phyloP scores from a whole-genome alignment of 2,888 invertebrate genomes.

The Agriopis aurantiaria region DNA sequence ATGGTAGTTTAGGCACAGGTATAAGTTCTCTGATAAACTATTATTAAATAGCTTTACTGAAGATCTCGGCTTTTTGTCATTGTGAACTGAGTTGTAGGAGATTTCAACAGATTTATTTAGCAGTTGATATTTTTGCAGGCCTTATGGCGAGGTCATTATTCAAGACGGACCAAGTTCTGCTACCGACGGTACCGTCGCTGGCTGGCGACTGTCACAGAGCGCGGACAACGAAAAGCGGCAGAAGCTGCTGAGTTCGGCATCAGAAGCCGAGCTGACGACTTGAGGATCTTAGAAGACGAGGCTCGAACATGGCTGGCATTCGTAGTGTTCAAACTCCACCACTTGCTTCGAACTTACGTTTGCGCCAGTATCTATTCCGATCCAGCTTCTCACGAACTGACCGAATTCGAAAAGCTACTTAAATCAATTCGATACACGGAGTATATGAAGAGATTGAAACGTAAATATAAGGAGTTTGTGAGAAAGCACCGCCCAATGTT shows the following conservation, averaged over 20 bases:
- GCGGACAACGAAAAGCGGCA: slow-evolving; percentile 72
- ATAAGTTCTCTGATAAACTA: too few species aligned
- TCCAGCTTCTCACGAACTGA: slow-evolving; percentile 65
- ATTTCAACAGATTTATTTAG: background rate
- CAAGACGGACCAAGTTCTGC: slow-evolving; percentile 74
- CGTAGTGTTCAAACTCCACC: slow-evolving; percentile 80
- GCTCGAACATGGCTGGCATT: slow-evolving; percentile 79
- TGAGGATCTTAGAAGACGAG: slow-evolving; percentile 77
- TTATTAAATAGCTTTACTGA: background rate
- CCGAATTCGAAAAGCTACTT: slow-evolving; percentile 77
- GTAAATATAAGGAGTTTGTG: slow-evolving; percentile 80
- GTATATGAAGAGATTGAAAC: slow-evolving; percentile 75
- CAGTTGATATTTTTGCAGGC: slow-evolving; percentile 57
- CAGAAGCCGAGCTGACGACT: slow-evolving; percentile 74
- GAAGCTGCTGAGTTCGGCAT: slow-evolving; percentile 77
- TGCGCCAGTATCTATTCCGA: slow-evolving; percentile 77
- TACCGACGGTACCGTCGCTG: slow-evolving; percentile 76
- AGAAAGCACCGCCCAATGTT: slow-evolving; percentile 74
- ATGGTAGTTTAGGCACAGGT: too few species aligned
- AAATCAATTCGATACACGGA: slow-evolving; percentile 77
- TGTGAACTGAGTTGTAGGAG: background rate
- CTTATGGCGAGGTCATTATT: slow-evolving; percentile 75
- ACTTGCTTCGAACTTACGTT: slow-evolving; percentile 72
- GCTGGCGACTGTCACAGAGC: slow-evolving; percentile 71
- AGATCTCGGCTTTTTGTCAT: background rate